A percentile compares a stretch with the other conserved stretches of the same genome.
Conservation (phyloP, 1,140 invertebrate species). For the Lepidurus couesii region DNA sequence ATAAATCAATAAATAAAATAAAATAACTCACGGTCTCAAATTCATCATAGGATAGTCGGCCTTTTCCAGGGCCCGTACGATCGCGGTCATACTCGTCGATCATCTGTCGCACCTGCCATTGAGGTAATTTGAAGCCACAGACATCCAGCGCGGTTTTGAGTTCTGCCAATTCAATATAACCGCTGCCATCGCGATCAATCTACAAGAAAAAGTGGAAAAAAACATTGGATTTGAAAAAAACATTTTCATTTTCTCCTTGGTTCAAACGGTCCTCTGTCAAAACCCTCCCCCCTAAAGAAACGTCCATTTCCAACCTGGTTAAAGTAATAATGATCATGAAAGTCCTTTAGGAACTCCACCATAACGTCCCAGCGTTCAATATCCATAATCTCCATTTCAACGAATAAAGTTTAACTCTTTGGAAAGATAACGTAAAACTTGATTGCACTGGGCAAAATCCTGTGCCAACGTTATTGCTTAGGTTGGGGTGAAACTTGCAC, state of each 20-base stretch:
- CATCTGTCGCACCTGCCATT: slow-evolving; percentile 84
- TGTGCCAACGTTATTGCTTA: too few relatives aligned
- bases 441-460: too few relatives aligned
- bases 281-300: not conserved
- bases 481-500: too few relatives aligned
- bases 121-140: slow-evolving; percentile 87
- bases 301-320: slow-evolving; percentile 34
- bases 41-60: slow-evolving; percentile 72
- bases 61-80: slow-evolving; percentile 59
- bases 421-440: not conserved
- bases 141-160: slow-evolving; percentile 81
- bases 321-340: slow-evolving; percentile 37
- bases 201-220: slow-evolving; percentile 49
- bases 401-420: not conserved
- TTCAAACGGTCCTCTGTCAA: not conserved
- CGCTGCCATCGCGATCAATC: slow-evolving; percentile 87
- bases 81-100: slow-evolving; percentile 73
- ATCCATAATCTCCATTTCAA: slow-evolving; percentile 36
- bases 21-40: slow-evolving; percentile 57
- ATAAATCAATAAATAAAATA: slow-evolving; percentile 14
- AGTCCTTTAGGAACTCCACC: slow-evolving; percentile 37
- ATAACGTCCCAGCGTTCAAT: slow-evolving; percentile 37
- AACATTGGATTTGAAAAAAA: not conserved
- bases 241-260: not conserved
- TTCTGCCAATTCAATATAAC: slow-evolving; percentile 81